These are phyloP conservation scores for Villa cingulata DNA, from an alignment of 2,888 invertebrate species.

Conservation along the genomic window DNA sequence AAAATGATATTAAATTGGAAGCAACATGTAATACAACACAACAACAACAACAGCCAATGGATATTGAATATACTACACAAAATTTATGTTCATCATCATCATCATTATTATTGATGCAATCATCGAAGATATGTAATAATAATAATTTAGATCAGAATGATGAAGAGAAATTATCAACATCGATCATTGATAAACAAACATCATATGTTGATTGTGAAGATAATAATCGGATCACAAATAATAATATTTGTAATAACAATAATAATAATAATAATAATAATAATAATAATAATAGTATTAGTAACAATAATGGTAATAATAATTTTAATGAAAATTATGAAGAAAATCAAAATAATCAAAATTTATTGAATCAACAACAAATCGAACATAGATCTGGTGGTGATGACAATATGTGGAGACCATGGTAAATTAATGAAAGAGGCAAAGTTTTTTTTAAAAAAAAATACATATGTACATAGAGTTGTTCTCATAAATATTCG, in stretches of 20 bases:
- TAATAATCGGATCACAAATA: not conserved
- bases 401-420: conserved; percentile 41
- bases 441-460: not conserved
- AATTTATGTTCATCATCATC: conserved; percentile 21
- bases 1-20: not conserved
- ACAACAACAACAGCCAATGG: no score
- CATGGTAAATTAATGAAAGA: conserved; percentile 31
- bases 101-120: conserved; percentile 18
- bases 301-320: not conserved
- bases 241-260: no score
- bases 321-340: conserved; percentile 16
- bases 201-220: not conserved
- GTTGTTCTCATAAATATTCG: no score
- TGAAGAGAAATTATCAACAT: not conserved
- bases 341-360: conserved; percentile 22
- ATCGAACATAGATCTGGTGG: conserved; percentile 21
- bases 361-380: conserved; percentile 20
- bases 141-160: conserved; percentile 1
- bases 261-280: no score
- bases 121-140: no score
- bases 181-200: not conserved
- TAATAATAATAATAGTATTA: no score
- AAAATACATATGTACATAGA: no score
- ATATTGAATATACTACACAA: conserved; percentile 3
- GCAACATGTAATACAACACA: not conserved